Evolutionary conservation across 2,113 vertebrate species (phyloP).

Genomic region (Pseudopodoces humilis): DNA sequence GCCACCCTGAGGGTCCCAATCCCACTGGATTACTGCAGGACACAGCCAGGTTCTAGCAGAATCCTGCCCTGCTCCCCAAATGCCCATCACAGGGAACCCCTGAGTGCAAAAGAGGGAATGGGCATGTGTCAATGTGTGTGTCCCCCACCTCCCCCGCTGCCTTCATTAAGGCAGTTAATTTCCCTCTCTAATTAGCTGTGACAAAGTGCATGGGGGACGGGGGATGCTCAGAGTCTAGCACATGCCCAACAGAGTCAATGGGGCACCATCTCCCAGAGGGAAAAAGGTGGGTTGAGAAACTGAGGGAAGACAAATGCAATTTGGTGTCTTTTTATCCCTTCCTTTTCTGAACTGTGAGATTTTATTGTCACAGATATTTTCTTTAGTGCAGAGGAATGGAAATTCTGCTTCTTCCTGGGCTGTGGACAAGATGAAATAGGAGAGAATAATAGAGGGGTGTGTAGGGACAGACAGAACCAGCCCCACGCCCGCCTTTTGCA

Average conservation of each 20-base stretch:
- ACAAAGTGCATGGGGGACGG: not conserved
- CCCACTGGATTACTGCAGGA: not conserved
- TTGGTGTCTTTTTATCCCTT: not conserved
- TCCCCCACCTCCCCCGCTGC: too few species aligned
- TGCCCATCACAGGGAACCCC: not conserved
- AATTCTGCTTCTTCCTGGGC: constrained; percentile 5
- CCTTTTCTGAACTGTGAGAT: not conserved
- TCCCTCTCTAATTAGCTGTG: not conserved
- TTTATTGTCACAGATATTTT: constrained; percentile 16
- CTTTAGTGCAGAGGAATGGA: not conserved
- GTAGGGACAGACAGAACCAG: not conserved
- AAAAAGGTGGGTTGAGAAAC: not conserved
- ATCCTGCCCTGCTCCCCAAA: not conserved
- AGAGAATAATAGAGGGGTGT: not conserved
- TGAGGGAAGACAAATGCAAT: not conserved
- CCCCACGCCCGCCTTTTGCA: constrained; percentile 31
- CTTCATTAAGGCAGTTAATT: not conserved
- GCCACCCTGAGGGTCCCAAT: not conserved
- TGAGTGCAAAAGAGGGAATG: not conserved
- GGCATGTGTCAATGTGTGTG: not conserved
- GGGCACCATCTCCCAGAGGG: not conserved
- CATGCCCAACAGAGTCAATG: accelerated
- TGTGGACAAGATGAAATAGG: not conserved
- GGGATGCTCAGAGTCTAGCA: not conserved
- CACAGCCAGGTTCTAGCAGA: not conserved